Conservation (phyloP, 1,140 invertebrate species). For the Orchesella cincta region DNA sequence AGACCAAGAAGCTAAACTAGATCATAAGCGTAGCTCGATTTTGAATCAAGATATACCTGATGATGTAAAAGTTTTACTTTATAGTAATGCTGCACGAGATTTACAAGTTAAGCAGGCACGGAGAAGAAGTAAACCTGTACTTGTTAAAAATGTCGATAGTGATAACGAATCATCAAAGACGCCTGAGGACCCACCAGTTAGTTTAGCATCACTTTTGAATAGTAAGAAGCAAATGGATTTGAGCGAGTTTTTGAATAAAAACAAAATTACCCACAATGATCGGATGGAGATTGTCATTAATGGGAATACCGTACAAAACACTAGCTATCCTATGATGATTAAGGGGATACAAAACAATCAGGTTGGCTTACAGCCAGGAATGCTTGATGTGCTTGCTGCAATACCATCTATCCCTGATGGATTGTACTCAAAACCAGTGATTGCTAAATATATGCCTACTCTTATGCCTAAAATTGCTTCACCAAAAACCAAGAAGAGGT, state of each 20-base stretch:
- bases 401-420: not conserved
- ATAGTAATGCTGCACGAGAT: not conserved
- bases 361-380: not conserved
- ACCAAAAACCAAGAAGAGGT: not conserved
- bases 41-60: not conserved
- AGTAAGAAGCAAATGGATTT: not conserved
- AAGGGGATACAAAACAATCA: not conserved
- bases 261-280: not conserved
- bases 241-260: not conserved
- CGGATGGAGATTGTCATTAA: not conserved
- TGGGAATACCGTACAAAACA: not conserved
- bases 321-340: not conserved
- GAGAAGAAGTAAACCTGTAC: not conserved
- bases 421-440: not conserved
- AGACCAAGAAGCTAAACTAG: not conserved
- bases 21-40: not conserved
- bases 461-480: too few species aligned
- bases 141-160: too few species aligned
- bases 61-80: not conserved
- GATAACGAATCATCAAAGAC: too few species aligned
- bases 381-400: not conserved
- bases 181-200: too few species aligned
- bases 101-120: not conserved
- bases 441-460: not conserved
- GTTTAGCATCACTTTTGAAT: too few species aligned